Evolutionary conservation across 1,140 invertebrate genomes (phyloP).

Genomic region (Drosophila takahashii): DNA sequence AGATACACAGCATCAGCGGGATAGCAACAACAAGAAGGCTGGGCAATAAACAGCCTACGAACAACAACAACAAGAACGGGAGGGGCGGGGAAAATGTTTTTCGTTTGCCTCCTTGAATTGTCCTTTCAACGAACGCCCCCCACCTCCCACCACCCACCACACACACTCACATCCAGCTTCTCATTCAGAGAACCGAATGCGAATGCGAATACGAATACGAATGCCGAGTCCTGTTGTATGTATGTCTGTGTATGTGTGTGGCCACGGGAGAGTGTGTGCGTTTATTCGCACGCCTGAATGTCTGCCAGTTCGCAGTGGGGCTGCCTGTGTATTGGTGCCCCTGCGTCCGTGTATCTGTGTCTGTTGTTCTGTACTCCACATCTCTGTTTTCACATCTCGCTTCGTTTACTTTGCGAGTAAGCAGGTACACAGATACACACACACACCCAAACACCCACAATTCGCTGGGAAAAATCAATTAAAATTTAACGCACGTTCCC

Average conservation of each 20-base stretch:
- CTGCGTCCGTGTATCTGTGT: conserved; percentile 49
- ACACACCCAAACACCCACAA: conserved; percentile 44
- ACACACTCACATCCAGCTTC: conserved; percentile 17
- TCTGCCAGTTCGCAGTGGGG: conserved; percentile 64
- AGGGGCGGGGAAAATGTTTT: conserved; percentile 61
- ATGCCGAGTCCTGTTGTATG: conserved; percentile 39
- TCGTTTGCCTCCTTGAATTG: conserved; percentile 77
- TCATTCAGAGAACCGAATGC: conserved; percentile 65
- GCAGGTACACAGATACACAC: conserved; percentile 46
- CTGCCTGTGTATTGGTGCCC: conserved; percentile 26
- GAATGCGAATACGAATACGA: conserved; percentile 49
- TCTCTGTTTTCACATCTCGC: conserved; percentile 57
- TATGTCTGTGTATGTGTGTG: conserved; percentile 4
- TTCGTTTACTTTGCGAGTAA: conserved; percentile 68
- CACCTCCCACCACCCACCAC: neutral
- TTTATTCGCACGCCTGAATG: conserved; percentile 73
- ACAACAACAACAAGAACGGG: conserved; percentile 17
- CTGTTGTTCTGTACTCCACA: conserved; percentile 64
- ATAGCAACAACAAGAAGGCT: conserved; percentile 37
- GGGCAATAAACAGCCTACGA: conserved; percentile 76
- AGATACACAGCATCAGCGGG: conserved; percentile 58
- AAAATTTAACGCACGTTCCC: conserved; percentile 75
- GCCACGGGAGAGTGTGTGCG: conserved; percentile 28
- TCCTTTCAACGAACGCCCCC: conserved; percentile 53
- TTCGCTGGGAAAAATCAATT: conserved; percentile 78